Conservation (phyloP, 2,888 invertebrate genomes). For the Drosophila phalerata region DNA sequence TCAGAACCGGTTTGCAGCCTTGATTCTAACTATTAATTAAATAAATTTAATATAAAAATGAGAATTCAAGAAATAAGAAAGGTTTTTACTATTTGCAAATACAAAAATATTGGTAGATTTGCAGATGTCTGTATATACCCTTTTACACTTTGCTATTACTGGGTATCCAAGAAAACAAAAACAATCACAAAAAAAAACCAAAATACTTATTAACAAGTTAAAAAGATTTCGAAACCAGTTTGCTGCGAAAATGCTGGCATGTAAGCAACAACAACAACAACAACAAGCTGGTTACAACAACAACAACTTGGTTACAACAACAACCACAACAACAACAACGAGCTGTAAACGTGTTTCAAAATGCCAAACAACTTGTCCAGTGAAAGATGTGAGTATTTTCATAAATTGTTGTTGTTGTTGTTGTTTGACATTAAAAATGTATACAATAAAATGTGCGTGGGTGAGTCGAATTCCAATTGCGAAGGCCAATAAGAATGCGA, state of each 20-base stretch:
- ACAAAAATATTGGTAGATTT: background rate
- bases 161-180: constrained; percentile 6
- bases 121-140: background rate
- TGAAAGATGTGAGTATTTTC: constrained; percentile 39
- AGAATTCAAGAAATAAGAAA: background rate
- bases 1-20: too few species aligned
- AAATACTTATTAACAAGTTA: constrained; percentile 27
- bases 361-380: constrained; percentile 56
- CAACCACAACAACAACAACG: constrained; percentile 21
- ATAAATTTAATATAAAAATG: background rate
- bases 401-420: constrained; percentile 20
- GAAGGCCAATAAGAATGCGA: constrained; percentile 21
- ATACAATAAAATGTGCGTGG: constrained; percentile 41
- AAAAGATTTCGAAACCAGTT: constrained; percentile 54
- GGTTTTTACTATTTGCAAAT: background rate
- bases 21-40: too few species aligned
- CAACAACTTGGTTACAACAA: constrained; percentile 18
- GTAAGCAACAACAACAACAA: constrained; percentile 25
- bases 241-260: constrained; percentile 36
- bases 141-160: constrained; percentile 7
- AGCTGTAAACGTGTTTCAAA: constrained; percentile 59
- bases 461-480: constrained; percentile 30
- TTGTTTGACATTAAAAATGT: constrained; percentile 21
- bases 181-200: background rate
- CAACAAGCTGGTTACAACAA: constrained; percentile 14